Percentiles rank a stretch among this genome's conserved stretches.
phyloP scores from a whole-genome alignment of 2,797 vertebrate species.

The Pseudochromis fuscus region DNA sequence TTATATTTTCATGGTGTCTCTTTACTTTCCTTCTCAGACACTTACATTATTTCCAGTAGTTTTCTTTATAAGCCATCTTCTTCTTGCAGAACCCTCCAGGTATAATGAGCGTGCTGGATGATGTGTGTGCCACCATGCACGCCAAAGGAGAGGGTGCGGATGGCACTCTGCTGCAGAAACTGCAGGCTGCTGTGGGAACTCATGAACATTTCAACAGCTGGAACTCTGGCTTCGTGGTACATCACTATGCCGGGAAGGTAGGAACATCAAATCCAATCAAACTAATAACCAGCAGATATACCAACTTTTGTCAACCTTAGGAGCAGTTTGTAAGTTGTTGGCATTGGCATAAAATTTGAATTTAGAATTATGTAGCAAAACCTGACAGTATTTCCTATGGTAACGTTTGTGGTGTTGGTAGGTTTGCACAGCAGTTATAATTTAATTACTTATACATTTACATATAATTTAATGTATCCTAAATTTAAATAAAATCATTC shows the following conservation, averaged over 20 bases:
- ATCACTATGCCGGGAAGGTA: conserved; percentile 98
- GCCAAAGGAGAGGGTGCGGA: conserved; percentile 95
- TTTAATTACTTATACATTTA: too few species aligned
- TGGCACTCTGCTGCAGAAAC: conserved; percentile 93
- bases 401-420: not conserved
- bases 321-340: not conserved
- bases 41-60: not conserved
- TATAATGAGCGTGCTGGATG: conserved; percentile 96
- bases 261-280: not conserved
- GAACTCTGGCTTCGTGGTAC: conserved; percentile 93
- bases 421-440: not conserved
- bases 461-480: too few species aligned
- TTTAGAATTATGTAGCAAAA: not conserved
- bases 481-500: too few species aligned
- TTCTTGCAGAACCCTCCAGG: conserved; percentile 91
- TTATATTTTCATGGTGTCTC: not conserved
- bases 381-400: not conserved
- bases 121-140: conserved; percentile 97
- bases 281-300: conserved; percentile 1
- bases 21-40: not conserved
- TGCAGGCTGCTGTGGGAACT: conserved; percentile 91
- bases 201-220: conserved; percentile 98
- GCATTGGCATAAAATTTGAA: not conserved
- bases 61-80: not conserved
- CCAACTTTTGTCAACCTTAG: not conserved